Evolutionary conservation across 1,140 invertebrate species (phyloP), one percentile per base, ranked within the genome.

Genomic region (Formica selysi): DNA sequence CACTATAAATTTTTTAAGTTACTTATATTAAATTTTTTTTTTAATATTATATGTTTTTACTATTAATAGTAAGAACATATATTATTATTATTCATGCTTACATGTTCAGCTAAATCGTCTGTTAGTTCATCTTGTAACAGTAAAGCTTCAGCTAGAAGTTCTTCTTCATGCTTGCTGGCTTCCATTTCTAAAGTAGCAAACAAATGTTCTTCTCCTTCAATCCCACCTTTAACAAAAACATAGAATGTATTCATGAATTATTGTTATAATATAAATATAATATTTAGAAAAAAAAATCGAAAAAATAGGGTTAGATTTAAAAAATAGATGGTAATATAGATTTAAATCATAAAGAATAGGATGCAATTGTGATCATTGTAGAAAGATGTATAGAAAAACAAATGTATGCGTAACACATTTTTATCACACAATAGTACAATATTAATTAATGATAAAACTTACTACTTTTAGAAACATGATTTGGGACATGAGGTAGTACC

Each of bases 71-170:
- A 48, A 48, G 11, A 48, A 48, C 11, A 48, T 48, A 48, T 48
- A 48, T 48, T 44, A 44, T 44, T 44, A 38, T 38, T 41, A 78
- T 73, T 62, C 41, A 64, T 41, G 64, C 68, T 59, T 92, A 95
- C 94, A 86, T 93, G 92, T 89, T 94, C 92, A 32, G 85, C 87
- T 70, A 95, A 91, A 88, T 95, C 94, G n/a, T 94, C 95, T 29
- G 94, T 93, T 44, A 95, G 92, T 61, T 94, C 93, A 70, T 95
- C 95, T 87, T 95, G 95, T 13, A 96, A 89, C n/a, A 96, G 91
- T 41, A 95, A 85, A 5, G 95, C 95, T 88, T 95, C 95, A 5
- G 94, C 94, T 16, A 96, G 88, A 51, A 95, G 86, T 68, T 95
- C 94, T 62, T 95, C 95, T 79, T 95, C 95, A 36, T 94, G 92